Base-by-base conservation (phyloP, 2,113 vertebrate genomes). In the Ovis aries region DNA sequence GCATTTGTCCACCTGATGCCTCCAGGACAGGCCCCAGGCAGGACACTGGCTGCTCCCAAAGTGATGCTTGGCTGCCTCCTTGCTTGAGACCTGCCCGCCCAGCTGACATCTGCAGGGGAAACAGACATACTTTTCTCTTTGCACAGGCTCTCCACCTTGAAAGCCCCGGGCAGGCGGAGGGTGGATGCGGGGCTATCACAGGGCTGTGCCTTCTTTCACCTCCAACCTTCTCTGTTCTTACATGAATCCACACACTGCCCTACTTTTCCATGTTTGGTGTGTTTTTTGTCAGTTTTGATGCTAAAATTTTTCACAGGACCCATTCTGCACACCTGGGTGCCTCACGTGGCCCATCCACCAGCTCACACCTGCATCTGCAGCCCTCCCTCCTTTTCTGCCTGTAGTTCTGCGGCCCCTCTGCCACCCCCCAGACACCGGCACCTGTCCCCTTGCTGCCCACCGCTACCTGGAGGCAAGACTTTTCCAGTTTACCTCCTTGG, bases 341-440 rank as follows among this genome's bases (percentile, higher is more conserved):
- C 16, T 25, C 52, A 3, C 2, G 0, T 29, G 45, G 53, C 27
- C 84, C 17, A 29, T 62, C 33, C 1, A 2, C 55, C 23, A 10
- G 57, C 9, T 67, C 3, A 3, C 45, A 29, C 11, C 89, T 82
- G 40, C 27, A 29, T 19, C 36, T 57, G 31, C 45, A 19, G 53
- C 36, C n/a, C 40, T n/a, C 36, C 27, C 48, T 2, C 7, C 31
- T 50, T 23, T 64, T 57, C 36, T 40, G 21, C n/a, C 23, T 43
- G 8, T 36, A 1, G 57, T 4, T 67, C 84, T 74, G 31, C 45
- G 45, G 83, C 43, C 14, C 0, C 15, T 27, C 21, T 33, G 52
- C 33, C 6, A 10, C 36, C n/a, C 40, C 1, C 0, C 5, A 10
- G 36, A 31, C n/a, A 21, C 29, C 0, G 1, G 48, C n/a, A 43